Evolutionary conservation across 35 echinoderm and acorn worm species (phyloP), one percentile per base, ranked within the genome.

Genomic region (Apostichopus japonicus): DNA sequence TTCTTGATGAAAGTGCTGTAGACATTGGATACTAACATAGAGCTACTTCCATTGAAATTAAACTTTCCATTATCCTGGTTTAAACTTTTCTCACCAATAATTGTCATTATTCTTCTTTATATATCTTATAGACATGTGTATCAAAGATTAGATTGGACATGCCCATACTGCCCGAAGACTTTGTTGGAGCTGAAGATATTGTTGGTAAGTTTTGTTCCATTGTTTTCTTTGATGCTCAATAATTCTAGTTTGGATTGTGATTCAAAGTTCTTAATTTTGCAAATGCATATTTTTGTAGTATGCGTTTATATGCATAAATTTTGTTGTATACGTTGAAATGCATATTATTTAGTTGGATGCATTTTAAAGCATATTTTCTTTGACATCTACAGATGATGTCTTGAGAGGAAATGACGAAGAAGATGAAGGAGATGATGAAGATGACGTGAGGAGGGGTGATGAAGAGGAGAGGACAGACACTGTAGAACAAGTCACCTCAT

Each of bases 111-210:
- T 75, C 61, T 89, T 8, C 7, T 72, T 65, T 89, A 8, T 72
- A 71, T 75, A 4, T 9, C 13, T 89, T 54, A 4, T 56, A 89
- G 86, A 89, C 86, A 0, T 89, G 86, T 10, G 7, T 89, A 27
- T 7, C 61, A 89, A 89, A 89, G 86, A 89, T 89, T 54, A 59
- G 86, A 51, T 7, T 89, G 15, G 86, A 89, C 61, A 89, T 89
- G 86, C 86, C 86, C 4, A 72, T 89, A 7, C 62, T 89, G 5
- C 56, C 56, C 44, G 86, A 89, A 89, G 86, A 89, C 23, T 89
- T 72, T 54, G 63, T 73, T 10, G 86, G 62, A 51, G 56, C 56
- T 11, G 86, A 73, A 65, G 86, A 73, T 27, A 65, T 65, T 84
- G 9, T n/a, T 21, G 81, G 81, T 84, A 24, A 57, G 51, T 53